phyloP scores from a whole-genome alignment of 2,113 vertebrate genomes.

The Callocephalon fimbriatum region DNA sequence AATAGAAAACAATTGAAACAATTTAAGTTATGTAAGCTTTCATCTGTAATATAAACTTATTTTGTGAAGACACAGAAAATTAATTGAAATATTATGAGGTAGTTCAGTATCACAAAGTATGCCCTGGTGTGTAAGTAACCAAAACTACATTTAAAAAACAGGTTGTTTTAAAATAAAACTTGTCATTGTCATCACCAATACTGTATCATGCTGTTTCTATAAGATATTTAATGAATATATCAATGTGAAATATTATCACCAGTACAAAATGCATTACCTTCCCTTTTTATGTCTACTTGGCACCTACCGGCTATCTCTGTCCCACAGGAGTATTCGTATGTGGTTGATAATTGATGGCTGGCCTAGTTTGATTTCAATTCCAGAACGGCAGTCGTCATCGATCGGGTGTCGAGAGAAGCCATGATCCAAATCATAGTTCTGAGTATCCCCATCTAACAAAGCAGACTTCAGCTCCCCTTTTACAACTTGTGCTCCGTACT shows the following conservation, averaged over 20 bases:
- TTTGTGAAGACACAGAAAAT: neutral
- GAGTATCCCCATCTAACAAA: constrained; percentile 95
- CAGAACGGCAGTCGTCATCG: constrained; percentile 92
- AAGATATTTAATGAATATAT: neutral
- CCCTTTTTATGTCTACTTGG: neutral
- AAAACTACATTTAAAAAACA: neutral
- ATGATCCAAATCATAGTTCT: constrained; percentile 98
- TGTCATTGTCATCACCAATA: neutral
- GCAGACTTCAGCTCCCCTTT: constrained; percentile 97
- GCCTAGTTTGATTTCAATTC: constrained; percentile 94
- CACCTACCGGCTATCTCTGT: constrained; percentile 92
- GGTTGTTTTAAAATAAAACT: neutral
- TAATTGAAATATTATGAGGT: neutral
- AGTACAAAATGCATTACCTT: neutral
- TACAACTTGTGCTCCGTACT: constrained; percentile 94
- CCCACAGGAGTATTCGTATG: constrained; percentile 94
- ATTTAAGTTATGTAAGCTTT: neutral
- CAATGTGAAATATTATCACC: neutral
- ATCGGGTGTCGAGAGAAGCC: constrained; percentile 98
- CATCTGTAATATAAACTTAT: neutral
- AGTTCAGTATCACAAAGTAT: neutral
- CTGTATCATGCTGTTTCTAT: neutral
- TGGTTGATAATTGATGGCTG: constrained; percentile 96
- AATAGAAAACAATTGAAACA: neutral
- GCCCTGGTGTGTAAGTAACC: neutral